phyloP scores from a whole-genome alignment of 2,113 vertebrate species.

The Rhabdornis inornatus region DNA sequence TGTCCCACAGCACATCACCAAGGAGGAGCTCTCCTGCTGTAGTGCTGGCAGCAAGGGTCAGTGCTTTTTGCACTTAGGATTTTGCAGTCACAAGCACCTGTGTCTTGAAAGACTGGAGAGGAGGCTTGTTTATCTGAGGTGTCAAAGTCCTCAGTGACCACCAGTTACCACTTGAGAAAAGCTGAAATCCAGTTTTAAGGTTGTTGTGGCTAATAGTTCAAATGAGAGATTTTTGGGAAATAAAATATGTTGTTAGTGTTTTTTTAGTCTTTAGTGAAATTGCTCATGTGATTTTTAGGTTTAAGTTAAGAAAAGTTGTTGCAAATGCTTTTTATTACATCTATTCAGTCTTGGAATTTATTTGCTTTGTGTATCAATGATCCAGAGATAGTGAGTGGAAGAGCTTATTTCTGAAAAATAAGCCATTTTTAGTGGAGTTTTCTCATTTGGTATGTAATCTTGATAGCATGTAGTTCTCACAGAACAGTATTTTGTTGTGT shows the following conservation, averaged over 20 bases:
- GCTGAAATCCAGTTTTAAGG: background rate
- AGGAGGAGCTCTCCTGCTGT: accelerated
- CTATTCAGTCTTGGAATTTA: background rate
- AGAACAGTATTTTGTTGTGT: background rate
- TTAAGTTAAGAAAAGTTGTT: background rate
- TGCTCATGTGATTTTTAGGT: background rate
- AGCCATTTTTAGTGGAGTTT: background rate
- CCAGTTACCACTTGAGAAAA: background rate
- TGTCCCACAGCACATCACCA: accelerated
- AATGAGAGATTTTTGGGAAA: background rate
- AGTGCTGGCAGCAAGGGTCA: background rate
- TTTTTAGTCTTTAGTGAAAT: background rate
- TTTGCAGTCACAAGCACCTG: background rate
- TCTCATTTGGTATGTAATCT: background rate
- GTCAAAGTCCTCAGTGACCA: background rate
- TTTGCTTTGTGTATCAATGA: background rate
- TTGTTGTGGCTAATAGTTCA: background rate
- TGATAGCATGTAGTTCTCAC: background rate
- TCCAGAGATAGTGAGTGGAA: background rate
- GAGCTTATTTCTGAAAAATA: background rate
- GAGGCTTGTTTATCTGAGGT: background rate
- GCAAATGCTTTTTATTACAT: background rate
- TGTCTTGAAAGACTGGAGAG: background rate
- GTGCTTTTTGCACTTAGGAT: accelerated
- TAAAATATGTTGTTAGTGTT: background rate